A percentile compares a stretch with the other conserved stretches of the same genome.
phyloP scores from a whole-genome alignment of 1,140 invertebrate genomes.

The Drosophila oshimai region DNA sequence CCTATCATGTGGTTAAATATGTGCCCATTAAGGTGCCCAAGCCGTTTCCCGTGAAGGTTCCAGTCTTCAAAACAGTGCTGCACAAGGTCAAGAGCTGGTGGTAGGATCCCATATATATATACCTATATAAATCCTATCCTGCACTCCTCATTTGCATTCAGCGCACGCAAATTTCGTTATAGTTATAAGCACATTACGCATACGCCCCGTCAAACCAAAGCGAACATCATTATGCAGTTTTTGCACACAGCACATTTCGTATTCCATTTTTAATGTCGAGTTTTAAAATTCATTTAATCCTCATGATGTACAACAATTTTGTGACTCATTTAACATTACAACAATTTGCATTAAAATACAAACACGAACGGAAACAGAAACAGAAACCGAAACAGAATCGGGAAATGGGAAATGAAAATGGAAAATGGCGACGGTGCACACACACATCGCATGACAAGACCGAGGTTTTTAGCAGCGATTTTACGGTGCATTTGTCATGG shows the following conservation, averaged over 20 bases:
- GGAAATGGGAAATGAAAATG: constrained; percentile 18
- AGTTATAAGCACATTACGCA: constrained; percentile 58
- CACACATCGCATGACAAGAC: background rate
- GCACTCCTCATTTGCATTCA: constrained; percentile 18
- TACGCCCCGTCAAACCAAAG: constrained; percentile 44
- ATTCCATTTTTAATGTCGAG: constrained; percentile 30
- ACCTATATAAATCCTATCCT: background rate
- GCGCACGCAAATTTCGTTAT: constrained; percentile 33
- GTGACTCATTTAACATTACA: constrained; percentile 74
- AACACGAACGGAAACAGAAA: constrained; percentile 30
- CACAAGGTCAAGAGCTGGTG: constrained; percentile 84
- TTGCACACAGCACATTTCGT: constrained; percentile 46
- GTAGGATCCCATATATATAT: constrained; percentile 32
- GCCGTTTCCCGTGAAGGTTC: constrained; percentile 89
- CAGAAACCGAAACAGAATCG: constrained; percentile 7
- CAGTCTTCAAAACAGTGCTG: constrained; percentile 88
- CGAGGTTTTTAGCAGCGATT: constrained; percentile 56
- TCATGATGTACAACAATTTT: constrained; percentile 54
- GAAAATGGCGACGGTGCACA: too few relatives aligned
- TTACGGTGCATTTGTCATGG: constrained; percentile 65
- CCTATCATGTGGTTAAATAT: constrained; percentile 88
- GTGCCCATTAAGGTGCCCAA: constrained; percentile 88
- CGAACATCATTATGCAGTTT: constrained; percentile 45
- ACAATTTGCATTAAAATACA: constrained; percentile 60
- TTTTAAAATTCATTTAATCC: constrained; percentile 67